These are phyloP conservation scores for Sciurus carolinensis DNA, from an alignment of 2,797 vertebrate genomes.

Conservation along the genomic window DNA sequence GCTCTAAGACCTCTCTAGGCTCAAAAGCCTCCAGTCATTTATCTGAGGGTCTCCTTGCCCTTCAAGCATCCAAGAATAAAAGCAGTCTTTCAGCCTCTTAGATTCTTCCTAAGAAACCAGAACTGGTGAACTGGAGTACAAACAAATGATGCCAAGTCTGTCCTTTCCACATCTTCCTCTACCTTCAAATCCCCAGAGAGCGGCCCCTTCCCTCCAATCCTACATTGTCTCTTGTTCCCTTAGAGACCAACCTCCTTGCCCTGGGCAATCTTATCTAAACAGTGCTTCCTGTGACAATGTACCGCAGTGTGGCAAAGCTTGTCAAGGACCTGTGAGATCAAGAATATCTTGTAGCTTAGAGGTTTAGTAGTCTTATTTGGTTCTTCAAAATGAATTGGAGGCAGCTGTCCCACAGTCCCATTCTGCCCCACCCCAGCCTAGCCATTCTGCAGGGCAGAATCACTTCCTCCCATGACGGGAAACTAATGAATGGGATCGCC, in stretches of 20 bases:
- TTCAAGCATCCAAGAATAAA: background rate
- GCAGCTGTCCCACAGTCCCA: background rate
- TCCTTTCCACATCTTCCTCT: background rate
- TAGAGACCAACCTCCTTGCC: background rate
- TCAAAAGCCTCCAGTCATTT: background rate
- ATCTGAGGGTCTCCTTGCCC: background rate
- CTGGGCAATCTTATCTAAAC: background rate
- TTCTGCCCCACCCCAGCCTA: background rate
- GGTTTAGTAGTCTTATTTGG: background rate
- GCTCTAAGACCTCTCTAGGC: background rate
- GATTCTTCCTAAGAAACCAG: background rate
- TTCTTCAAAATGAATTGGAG: background rate
- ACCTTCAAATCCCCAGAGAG: background rate
- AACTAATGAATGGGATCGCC: background rate
- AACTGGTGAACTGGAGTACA: background rate
- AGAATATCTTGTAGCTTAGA: no score
- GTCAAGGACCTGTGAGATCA: background rate
- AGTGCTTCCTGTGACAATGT: rapidly evolving
- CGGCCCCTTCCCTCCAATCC: background rate
- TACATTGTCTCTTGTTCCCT: background rate
- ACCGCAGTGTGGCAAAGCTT: background rate
- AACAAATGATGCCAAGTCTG: background rate
- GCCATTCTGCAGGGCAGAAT: background rate
- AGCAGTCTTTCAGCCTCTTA: background rate
- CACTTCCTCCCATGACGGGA: slow-evolving; percentile 48